phyloP scores from a whole-genome alignment of 2,888 invertebrate genomes.

The Macaria liturata region DNA sequence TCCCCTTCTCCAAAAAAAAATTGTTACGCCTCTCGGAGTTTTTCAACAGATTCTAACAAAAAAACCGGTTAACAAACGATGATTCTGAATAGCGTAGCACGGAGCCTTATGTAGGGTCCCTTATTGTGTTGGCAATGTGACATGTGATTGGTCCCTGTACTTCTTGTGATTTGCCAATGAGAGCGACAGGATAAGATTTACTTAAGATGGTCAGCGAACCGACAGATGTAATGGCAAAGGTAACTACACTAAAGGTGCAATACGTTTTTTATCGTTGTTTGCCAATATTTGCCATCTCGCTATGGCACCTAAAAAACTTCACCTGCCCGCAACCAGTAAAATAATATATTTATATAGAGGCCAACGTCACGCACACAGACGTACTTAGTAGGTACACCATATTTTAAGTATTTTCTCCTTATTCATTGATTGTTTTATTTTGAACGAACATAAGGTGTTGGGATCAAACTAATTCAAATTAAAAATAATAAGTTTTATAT shows the following conservation, averaged over 20 bases:
- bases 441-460: too few relatives aligned
- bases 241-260: constrained; percentile 51
- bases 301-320: constrained; percentile 43
- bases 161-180: constrained; percentile 55
- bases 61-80: too few relatives aligned
- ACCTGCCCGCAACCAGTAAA: constrained; percentile 45
- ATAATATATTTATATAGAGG: constrained; percentile 4
- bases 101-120: constrained; percentile 41
- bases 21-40: constrained; percentile 29
- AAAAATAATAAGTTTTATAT: too few relatives aligned
- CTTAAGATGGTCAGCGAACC: constrained; percentile 42
- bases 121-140: constrained; percentile 47
- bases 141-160: constrained; percentile 57
- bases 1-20: constrained; percentile 14
- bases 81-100: too few relatives aligned
- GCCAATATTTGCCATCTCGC: constrained; percentile 46
- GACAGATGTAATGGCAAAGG: constrained; percentile 67
- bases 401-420: too few relatives aligned
- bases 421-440: too few relatives aligned
- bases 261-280: constrained; percentile 46
- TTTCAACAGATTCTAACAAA: too few relatives aligned
- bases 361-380: too few relatives aligned
- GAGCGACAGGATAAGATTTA: constrained; percentile 55
- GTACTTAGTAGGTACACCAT: too few relatives aligned
- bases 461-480: too few relatives aligned